These are phyloP conservation scores for Euura lappo DNA, from an alignment of 1,140 invertebrate genomes.

Conservation along the genomic window DNA sequence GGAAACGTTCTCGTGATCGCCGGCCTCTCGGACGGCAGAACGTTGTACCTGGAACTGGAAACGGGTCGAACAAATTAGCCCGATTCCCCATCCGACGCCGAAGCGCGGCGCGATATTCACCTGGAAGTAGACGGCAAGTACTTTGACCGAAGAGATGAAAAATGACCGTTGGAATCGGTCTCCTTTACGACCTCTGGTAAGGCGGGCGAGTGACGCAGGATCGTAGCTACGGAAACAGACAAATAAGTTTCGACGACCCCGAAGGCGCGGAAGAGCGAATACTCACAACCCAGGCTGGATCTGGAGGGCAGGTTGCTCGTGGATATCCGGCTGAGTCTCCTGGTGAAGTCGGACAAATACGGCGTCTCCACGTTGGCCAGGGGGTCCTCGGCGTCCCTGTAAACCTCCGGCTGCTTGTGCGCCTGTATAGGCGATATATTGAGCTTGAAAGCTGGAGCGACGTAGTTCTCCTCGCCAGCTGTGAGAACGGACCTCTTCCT, in stretches of 20 bases:
- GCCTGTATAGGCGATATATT: conserved; percentile 41
- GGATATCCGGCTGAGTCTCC: conserved; percentile 63
- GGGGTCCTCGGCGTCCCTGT: conserved; percentile 40
- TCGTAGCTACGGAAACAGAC: conserved; percentile 34
- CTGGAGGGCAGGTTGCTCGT: conserved; percentile 54
- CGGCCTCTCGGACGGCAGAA: background rate
- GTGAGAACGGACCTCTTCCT: conserved; percentile 30
- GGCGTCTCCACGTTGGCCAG: conserved; percentile 64
- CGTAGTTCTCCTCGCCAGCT: conserved; percentile 38
- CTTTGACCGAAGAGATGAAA: conserved; percentile 43
- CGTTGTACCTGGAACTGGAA: background rate
- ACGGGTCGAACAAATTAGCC: no score
- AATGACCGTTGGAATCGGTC: conserved; percentile 55
- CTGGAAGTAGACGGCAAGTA: conserved; percentile 44
- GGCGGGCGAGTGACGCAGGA: conserved; percentile 39
- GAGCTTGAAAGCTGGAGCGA: conserved; percentile 35
- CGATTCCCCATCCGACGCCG: no score
- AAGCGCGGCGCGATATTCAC: conserved; percentile 24
- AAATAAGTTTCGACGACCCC: conserved; percentile 6
- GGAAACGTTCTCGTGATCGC: conserved; percentile 42
- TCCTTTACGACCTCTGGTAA: conserved; percentile 48
- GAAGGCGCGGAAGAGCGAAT: conserved; percentile 10
- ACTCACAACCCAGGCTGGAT: conserved; percentile 44
- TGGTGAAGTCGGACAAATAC: conserved; percentile 71
- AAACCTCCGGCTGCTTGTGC: conserved; percentile 28